These are phyloP conservation scores for Schizaphis graminum DNA, from an alignment of 2,888 invertebrate genomes.

Conservation along the genomic window DNA sequence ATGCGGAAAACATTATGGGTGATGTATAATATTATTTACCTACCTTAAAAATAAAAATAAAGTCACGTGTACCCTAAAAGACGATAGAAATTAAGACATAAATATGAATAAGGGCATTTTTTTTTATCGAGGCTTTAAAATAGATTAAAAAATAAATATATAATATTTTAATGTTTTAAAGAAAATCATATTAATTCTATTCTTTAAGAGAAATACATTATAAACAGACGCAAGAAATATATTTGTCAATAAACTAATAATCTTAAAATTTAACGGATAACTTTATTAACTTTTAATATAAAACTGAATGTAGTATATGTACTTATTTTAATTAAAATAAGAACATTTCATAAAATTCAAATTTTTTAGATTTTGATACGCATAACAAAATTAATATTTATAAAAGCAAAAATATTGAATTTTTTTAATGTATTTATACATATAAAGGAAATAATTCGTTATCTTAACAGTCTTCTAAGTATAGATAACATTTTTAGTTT, in stretches of 20 bases:
- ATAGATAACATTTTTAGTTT: background rate
- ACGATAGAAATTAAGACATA: background rate
- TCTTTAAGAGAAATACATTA: background rate
- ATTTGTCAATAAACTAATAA: background rate
- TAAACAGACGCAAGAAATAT: background rate
- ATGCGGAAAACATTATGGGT: background rate
- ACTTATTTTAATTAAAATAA: background rate
- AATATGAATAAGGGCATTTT: background rate
- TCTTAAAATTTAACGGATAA: background rate
- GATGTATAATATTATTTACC: background rate
- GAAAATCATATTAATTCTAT: background rate
- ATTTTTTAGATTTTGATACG: background rate
- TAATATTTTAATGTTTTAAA: background rate
- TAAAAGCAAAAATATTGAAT: background rate
- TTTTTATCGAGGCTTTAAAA: background rate
- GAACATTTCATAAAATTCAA: background rate
- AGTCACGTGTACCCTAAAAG: background rate
- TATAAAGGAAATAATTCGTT: background rate
- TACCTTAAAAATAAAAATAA: background rate
- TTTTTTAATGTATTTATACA: conserved; percentile 12
- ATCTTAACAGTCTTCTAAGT: background rate
- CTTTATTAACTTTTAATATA: background rate
- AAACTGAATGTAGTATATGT: too few species aligned
- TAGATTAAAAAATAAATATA: background rate
- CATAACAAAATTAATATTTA: background rate